Conservation (phyloP, 2,888 invertebrate species). For the Megastigmus dorsalis region DNA sequence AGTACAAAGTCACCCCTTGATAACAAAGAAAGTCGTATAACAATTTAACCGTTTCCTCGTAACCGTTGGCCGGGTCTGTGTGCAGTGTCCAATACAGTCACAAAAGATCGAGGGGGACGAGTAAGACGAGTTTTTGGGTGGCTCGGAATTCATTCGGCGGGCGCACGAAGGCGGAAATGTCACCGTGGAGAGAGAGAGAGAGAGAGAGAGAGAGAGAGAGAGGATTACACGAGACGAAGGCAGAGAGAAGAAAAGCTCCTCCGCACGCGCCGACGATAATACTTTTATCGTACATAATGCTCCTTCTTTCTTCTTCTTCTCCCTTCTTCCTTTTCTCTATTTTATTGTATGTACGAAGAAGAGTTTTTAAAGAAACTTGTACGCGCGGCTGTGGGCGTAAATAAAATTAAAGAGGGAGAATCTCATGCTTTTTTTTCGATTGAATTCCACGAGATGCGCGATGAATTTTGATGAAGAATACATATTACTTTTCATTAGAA, state of each 20-base stretch:
- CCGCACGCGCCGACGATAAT: slow-evolving; percentile 41
- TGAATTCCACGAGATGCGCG: slow-evolving; percentile 27
- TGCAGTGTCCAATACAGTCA: too few relatives aligned
- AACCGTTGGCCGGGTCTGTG: too few relatives aligned
- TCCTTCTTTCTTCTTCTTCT: not conserved
- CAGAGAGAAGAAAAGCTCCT: not conserved
- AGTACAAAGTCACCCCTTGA: too few relatives aligned
- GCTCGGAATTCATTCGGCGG: slow-evolving; percentile 11
- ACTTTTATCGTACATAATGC: slow-evolving; percentile 46
- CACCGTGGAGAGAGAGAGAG: too few relatives aligned
- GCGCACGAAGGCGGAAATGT: slow-evolving; percentile 47
- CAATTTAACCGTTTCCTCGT: too few relatives aligned
- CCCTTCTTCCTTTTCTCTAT: not conserved
- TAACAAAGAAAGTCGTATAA: too few relatives aligned
- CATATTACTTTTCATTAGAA: slow-evolving; percentile 47
- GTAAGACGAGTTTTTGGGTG: not conserved
- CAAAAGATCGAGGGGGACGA: too few relatives aligned
- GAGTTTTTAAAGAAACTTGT: not conserved
- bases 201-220: too few relatives aligned
- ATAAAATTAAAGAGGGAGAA: slow-evolving; percentile 29
- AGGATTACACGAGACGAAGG: slow-evolving; percentile 40
- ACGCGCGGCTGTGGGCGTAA: not conserved
- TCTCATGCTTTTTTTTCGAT: slow-evolving; percentile 21
- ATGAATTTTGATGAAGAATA: slow-evolving; percentile 44
- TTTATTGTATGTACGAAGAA: not conserved